Percentiles rank a stretch among this genome's conserved stretches.
These are phyloP conservation scores for Iphiclides podalirius DNA, from an alignment of 2,888 invertebrate genomes.

Conservation along the genomic window DNA sequence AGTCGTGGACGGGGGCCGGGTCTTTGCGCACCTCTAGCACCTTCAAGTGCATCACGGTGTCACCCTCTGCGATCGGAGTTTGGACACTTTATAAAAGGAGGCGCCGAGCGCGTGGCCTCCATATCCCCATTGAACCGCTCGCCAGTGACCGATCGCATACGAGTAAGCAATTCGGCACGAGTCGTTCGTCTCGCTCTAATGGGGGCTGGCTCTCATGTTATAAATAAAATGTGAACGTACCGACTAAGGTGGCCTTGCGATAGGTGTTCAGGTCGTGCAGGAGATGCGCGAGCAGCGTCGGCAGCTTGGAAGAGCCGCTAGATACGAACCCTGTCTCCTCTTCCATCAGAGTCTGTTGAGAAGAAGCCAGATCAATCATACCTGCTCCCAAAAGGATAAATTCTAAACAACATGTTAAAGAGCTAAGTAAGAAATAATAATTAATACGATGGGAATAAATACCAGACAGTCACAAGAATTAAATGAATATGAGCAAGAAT, in stretches of 20 bases:
- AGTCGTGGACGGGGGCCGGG: slow-evolving; percentile 90
- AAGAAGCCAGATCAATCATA: background rate
- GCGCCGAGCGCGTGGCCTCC: background rate
- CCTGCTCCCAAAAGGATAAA: no score
- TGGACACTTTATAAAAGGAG: background rate
- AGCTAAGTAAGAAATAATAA: no score
- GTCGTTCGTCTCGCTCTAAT: no score
- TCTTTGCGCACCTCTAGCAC: slow-evolving; percentile 90
- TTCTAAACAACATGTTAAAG: no score
- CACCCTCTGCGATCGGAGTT: slow-evolving; percentile 81
- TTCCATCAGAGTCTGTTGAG: slow-evolving; percentile 87
- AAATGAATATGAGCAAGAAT: no score
- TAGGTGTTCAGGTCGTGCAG: slow-evolving; percentile 90
- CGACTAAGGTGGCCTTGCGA: slow-evolving; percentile 87
- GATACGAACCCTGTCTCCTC: slow-evolving; percentile 92
- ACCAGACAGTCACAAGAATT: no score
- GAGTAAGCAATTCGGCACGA: no score
- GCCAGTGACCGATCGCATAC: no score
- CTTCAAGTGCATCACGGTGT: slow-evolving; percentile 93
- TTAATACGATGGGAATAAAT: no score
- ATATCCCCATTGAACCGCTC: no score
- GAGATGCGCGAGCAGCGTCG: slow-evolving; percentile 88
- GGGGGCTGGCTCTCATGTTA: no score
- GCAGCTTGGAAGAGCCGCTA: slow-evolving; percentile 84
- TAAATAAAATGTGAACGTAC: slow-evolving; percentile 68